These are phyloP conservation scores for Hydrotaea cyrtoneurina DNA, from an alignment of 2,888 invertebrate genomes.

Conservation along the genomic window DNA sequence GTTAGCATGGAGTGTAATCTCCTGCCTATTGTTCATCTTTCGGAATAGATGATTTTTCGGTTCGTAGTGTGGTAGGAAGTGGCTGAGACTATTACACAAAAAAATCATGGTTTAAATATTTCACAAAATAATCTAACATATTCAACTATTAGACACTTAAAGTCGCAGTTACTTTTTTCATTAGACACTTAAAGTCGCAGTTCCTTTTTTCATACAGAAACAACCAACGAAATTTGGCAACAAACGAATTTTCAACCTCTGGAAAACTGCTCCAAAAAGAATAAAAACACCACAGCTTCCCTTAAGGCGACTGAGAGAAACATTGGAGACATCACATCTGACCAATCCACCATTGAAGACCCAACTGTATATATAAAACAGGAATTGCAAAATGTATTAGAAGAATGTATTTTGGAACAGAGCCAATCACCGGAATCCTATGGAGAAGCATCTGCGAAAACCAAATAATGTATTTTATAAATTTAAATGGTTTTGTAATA, in stretches of 20 bases:
- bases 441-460: neutral
- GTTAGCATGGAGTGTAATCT: no score
- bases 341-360: conserved; percentile 30
- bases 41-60: no score
- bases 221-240: neutral
- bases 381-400: conserved; percentile 60
- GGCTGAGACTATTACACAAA: no score
- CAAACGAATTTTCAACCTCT: conserved; percentile 26
- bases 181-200: no score
- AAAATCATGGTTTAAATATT: no score
- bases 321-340: conserved; percentile 15
- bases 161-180: no score
- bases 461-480: neutral
- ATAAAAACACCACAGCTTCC: conserved; percentile 50
- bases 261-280: conserved; percentile 60
- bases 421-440: neutral
- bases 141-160: no score
- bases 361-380: conserved; percentile 45
- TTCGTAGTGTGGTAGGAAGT: no score
- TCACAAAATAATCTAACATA: no score
- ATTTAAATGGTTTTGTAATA: neutral
- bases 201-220: neutral
- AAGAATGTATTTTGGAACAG: conserved; percentile 62
- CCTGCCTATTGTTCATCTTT: no score
- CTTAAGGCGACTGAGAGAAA: neutral